Evolutionary conservation across 2,888 invertebrate species (phyloP), one percentile per base, ranked within the genome.

Genomic region (Andrena flavipes): DNA sequence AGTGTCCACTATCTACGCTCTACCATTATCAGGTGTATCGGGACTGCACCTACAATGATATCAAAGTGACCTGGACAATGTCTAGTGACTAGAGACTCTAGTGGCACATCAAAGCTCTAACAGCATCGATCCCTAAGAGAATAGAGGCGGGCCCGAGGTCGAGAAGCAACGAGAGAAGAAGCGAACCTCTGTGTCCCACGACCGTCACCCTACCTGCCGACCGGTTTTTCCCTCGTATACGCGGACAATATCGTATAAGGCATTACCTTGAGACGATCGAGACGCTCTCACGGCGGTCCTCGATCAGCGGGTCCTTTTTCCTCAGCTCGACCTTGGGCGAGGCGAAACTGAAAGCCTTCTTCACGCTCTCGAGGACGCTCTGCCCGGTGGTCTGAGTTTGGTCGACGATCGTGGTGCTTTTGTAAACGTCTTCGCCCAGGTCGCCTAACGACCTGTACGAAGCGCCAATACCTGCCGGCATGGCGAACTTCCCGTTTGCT

Each of bases 391-490:
- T 94, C 91, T 95, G 95, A 89, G 94, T 94, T 88, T 95, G 95
- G 56, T 95, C 95, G 87, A 95, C 93, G 91, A 94, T 93, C 71
- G 96, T 96, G 65, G 96, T 96, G 91, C 95, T 95, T 91, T 95
- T 95, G 95, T 96, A 96, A 87, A 96, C 95, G 93, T 96, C 95
- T 92, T 95, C 96, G 90, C 94, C 94, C 91, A 94, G 93, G 91
- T 94, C 94, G 79, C 94, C 94, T 92, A 96, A 94, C 91, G 95
- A 95, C 90, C 95, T 95, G 95, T 96, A 96, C 93, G 96, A 95
- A 94, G 96, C 95, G 94, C 95, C 95, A 94, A 95, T 95, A 93
- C 95, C 95, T 91, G 95, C 95, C 93, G 96, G 95, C 96, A 96
- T 96, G 94, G 94, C 94, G 85, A 78, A 62, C 56, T 64, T 60